These are phyloP conservation scores for Actinostola sp. DNA, from an alignment of 92 coral and sea anemone genomes.

Conservation along the genomic window DNA sequence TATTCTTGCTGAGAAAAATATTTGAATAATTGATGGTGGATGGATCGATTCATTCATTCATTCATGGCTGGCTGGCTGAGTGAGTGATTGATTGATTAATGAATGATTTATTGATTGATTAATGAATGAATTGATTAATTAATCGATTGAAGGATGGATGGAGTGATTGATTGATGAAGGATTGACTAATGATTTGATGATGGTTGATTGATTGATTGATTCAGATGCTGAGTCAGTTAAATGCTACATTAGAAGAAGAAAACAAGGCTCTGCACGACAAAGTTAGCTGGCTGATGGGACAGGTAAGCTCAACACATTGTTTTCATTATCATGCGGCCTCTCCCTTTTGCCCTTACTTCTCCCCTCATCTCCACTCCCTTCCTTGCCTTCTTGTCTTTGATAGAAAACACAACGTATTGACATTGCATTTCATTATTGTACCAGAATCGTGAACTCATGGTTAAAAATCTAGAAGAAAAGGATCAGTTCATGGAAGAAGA, in stretches of 20 bases:
- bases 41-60: no score
- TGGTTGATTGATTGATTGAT: neutral
- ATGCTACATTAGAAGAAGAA: slow-evolving; percentile 93
- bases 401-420: no score
- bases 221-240: slow-evolving; percentile 92
- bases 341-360: no score
- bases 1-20: no score
- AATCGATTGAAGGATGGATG: neutral
- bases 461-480: slow-evolving; percentile 89
- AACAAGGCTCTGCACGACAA: slow-evolving; percentile 96
- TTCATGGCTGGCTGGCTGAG: no score
- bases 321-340: no score
- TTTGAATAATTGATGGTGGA: no score
- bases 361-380: no score
- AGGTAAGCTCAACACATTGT: no score
- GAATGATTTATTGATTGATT: no score
- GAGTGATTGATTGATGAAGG: neutral
- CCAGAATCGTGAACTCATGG: slow-evolving; percentile 93
- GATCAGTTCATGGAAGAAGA: slow-evolving; percentile 98
- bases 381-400: no score
- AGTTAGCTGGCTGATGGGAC: slow-evolving; percentile 86
- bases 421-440: neutral
- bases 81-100: no score
- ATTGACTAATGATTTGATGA: neutral
- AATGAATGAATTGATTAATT: neutral